Percentiles rank a stretch among this genome's conserved stretches.
phyloP scores from a whole-genome alignment of 2,113 vertebrate species.

The Phrynosoma platyrhinos region DNA sequence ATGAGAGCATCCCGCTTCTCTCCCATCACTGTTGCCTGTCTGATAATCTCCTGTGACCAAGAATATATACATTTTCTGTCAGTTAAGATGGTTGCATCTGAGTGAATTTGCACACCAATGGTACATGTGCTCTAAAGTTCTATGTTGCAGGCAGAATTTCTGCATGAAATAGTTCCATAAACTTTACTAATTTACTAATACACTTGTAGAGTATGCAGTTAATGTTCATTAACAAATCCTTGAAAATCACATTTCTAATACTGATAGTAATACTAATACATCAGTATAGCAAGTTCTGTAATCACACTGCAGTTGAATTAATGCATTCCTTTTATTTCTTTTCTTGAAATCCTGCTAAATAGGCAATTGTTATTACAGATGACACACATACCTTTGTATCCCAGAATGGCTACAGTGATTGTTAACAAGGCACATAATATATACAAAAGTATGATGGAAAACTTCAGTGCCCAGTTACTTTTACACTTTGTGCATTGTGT shows the following conservation, averaged over 20 bases:
- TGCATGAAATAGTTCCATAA: background rate
- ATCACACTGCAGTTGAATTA: slow-evolving; percentile 2
- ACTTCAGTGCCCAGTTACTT: slow-evolving; percentile 96
- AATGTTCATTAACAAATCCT: background rate
- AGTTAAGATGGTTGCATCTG: background rate
- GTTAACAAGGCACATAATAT: slow-evolving; percentile 91
- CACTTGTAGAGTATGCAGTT: background rate
- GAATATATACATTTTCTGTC: background rate
- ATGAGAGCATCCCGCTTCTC: too few relatives aligned
- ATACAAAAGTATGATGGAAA: slow-evolving; percentile 92
- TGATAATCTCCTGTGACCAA: too few relatives aligned
- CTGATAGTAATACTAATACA: background rate
- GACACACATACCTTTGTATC: slow-evolving; percentile 91
- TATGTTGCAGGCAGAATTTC: background rate
- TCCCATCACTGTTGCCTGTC: too few relatives aligned
- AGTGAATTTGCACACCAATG: background rate
- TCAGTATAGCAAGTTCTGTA: background rate
- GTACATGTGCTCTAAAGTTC: background rate
- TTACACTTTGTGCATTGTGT: slow-evolving; percentile 96
- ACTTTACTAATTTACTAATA: background rate
- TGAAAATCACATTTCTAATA: background rate
- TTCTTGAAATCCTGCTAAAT: slow-evolving; percentile 23
- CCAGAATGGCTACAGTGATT: slow-evolving; percentile 93
- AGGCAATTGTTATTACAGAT: slow-evolving; percentile 5
- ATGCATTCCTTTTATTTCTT: background rate